These are phyloP conservation scores for Standfussiana lucernea DNA, from an alignment of 2,888 invertebrate genomes.

Conservation along the genomic window DNA sequence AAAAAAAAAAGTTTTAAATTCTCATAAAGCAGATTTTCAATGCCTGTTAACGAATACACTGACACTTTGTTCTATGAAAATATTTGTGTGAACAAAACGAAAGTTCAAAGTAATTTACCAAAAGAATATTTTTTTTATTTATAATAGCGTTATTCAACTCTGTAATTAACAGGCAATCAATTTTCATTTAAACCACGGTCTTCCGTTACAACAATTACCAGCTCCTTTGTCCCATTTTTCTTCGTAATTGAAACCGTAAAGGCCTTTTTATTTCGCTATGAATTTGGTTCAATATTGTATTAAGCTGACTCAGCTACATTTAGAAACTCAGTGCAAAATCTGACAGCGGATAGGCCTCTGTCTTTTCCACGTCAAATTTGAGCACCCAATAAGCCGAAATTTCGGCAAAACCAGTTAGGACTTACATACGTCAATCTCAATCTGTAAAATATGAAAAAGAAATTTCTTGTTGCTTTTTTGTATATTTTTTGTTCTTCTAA, in stretches of 20 bases:
- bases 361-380: slow-evolving; percentile 84
- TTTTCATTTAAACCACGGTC: slow-evolving; percentile 53
- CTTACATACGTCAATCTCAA: slow-evolving; percentile 77
- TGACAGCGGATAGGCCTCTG: slow-evolving; percentile 81
- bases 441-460: slow-evolving; percentile 62
- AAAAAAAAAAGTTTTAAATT: slow-evolving; percentile 11
- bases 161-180: slow-evolving; percentile 61
- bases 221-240: slow-evolving; percentile 58
- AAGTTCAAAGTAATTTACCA: slow-evolving; percentile 23
- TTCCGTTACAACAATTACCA: slow-evolving; percentile 57
- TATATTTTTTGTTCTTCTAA: slow-evolving; percentile 28
- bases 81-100: slow-evolving; percentile 25
- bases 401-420: slow-evolving; percentile 74
- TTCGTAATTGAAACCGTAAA: slow-evolving; percentile 59
- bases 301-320: slow-evolving; percentile 62
- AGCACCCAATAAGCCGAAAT: slow-evolving; percentile 77
- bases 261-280: slow-evolving; percentile 41
- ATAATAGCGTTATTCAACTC: slow-evolving; percentile 51
- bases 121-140: slow-evolving; percentile 50
- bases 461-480: slow-evolving; percentile 48
- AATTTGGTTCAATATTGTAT: slow-evolving; percentile 56
- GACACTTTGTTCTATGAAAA: slow-evolving; percentile 21
- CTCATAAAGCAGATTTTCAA: slow-evolving; percentile 28
- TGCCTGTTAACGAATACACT: slow-evolving; percentile 11
- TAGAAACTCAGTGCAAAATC: slow-evolving; percentile 69